Evolutionary conservation across 37 sponge, comb jelly and placozoan genomes (phyloP).

Genomic region (Aphrocallistes beatrix): DNA sequence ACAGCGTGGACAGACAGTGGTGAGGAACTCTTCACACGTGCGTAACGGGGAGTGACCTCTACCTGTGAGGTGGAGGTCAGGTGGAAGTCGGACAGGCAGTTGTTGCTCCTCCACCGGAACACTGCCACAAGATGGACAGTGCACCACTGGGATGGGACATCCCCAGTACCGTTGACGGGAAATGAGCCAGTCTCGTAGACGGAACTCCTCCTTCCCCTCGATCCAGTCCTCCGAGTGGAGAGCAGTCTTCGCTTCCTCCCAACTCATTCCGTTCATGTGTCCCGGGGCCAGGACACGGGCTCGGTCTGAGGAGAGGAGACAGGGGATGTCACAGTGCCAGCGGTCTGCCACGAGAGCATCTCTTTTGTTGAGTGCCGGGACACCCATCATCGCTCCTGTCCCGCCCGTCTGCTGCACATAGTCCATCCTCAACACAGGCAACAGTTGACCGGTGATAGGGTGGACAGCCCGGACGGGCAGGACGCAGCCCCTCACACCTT

Average conservation of each 20-base stretch:
- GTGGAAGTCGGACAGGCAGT: conserved; percentile 24
- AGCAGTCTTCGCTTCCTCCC: background rate
- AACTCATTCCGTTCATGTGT: background rate
- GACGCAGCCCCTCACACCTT: background rate
- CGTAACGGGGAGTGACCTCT: background rate
- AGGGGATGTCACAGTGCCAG: background rate
- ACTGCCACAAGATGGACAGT: conserved; percentile 1
- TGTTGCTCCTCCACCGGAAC: conserved; percentile 23
- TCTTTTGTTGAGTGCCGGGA: background rate
- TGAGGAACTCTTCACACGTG: background rate
- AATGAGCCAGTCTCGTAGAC: conserved; percentile 27
- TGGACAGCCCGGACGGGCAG: conserved; percentile 18
- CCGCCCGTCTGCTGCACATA: conserved; percentile 22
- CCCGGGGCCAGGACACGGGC: background rate
- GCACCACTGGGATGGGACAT: conserved; percentile 29
- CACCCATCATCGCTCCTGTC: conserved; percentile 29
- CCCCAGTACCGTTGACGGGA: conserved; percentile 35
- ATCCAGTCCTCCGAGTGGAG: background rate
- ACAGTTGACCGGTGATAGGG: conserved; percentile 8
- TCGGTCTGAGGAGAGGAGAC: background rate
- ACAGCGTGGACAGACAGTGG: background rate
- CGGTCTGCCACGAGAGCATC: conserved; percentile 8
- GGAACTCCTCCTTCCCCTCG: background rate
- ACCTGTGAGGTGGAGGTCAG: background rate
- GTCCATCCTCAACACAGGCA: conserved; percentile 17